Base-by-base conservation (phyloP, 2,113 vertebrate species). In the Coracopsis vasa region DNA sequence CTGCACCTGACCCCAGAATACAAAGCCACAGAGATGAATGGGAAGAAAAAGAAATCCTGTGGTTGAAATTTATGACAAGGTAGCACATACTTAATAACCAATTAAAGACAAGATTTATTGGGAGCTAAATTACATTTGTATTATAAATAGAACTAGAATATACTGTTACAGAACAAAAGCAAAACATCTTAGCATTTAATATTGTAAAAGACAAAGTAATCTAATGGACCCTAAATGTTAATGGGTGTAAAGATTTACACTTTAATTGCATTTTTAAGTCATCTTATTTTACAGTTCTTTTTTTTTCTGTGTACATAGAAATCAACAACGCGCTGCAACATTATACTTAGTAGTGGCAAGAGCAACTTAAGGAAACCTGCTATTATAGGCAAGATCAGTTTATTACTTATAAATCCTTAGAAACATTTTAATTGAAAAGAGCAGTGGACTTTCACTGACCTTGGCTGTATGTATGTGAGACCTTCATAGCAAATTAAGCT, bases 371-470 rank as follows among this genome's bases (percentile, higher is more conserved):
- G 82, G 48, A 97, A 96, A 97, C 88, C 95, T 97, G 95, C 97
- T 98, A 98, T 97, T 97, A 98, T 83, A 96, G 86, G 92, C 77
- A 51, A 94, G 97, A 96, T 96, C 84, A 78, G 73, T 97, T 97
- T 97, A 95, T 97, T 97, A 96, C 93, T 91, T 97, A 91, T 91
- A 97, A 97, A 97, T 97, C 96, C 91, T 96, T 60, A 45, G 95
- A 98, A 97, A 98, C 81, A 92, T 91, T 97, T 97, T 98, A 97
- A 98, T 96, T 97, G 96, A 97, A 98, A 97, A 88, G 96, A 97
- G 90, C 95, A 96, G 93, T 96, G 96, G 97, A 97, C 97, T 98
- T 96, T 97, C 67, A 83, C 85, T 96, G 97, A 98, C 97, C 93
- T 94, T 92, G 93, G 88, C 84, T 89, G 82, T 74, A 33, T 23